Evolutionary conservation across 2,797 vertebrate genomes (phyloP).

Genomic region (Potorous gilbertii): DNA sequence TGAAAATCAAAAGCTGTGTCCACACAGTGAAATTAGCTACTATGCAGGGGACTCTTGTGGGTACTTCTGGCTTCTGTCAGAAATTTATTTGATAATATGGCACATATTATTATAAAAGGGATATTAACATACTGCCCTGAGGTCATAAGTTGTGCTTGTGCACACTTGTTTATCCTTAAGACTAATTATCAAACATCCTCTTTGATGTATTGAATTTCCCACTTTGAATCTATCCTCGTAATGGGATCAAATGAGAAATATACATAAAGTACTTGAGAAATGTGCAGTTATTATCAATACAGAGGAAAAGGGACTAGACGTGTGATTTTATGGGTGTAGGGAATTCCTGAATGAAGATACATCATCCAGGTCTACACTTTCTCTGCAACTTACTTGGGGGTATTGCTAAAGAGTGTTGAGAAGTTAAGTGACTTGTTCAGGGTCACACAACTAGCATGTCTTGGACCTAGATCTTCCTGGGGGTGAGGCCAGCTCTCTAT

Average conservation of each 20-base stretch:
- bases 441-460: not conserved
- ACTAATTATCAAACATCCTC: not conserved
- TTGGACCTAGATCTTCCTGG: not conserved
- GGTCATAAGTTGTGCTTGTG: not conserved
- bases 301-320: not conserved
- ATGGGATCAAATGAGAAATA: not conserved
- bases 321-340: not conserved
- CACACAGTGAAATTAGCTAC: not conserved
- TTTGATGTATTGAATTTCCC: not conserved
- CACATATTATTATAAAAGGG: conserved; percentile 29
- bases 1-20: not conserved
- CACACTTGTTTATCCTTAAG: not conserved
- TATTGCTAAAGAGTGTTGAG: not conserved
- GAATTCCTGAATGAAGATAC: not conserved
- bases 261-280: not conserved
- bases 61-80: not conserved
- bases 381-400: not conserved
- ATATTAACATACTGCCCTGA: not conserved
- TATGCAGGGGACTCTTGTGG: not conserved
- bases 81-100: conserved; percentile 18
- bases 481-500: not conserved
- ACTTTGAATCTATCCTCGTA: not conserved
- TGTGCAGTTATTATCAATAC: not conserved
- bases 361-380: not conserved
- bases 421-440: not conserved